Conservation (phyloP, 2,797 vertebrate species). For the Perodicticus potto region DNA sequence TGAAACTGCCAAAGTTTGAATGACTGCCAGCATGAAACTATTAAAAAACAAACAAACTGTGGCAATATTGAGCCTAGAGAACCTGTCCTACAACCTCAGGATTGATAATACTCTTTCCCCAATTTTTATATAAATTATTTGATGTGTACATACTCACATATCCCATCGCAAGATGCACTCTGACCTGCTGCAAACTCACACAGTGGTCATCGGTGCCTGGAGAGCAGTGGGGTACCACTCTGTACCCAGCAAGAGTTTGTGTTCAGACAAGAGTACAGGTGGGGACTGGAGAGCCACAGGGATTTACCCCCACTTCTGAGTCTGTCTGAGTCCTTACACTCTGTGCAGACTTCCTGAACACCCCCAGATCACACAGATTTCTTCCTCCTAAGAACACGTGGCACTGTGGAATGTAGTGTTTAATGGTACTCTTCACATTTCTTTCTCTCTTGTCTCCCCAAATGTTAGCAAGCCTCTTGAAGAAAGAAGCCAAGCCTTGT, state of each 20-base stretch:
- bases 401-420: not conserved
- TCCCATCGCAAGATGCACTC: too few relatives aligned
- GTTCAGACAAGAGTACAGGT: accelerated
- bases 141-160: not conserved
- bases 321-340: not conserved
- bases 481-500: not conserved
- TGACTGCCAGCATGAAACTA: not conserved
- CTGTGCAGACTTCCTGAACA: not conserved
- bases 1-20: not conserved
- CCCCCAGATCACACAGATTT: not conserved
- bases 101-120: not conserved
- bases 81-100: not conserved
- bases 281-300: not conserved
- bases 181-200: not conserved
- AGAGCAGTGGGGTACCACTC: not conserved
- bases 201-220: not conserved
- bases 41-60: not conserved
- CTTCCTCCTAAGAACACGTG: not conserved
- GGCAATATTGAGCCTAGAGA: not conserved
- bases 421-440: not conserved
- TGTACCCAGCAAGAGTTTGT: accelerated
- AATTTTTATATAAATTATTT: not conserved
- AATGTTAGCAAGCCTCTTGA: not conserved
- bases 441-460: not conserved
- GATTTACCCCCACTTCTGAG: not conserved